Evolutionary conservation across 2,113 vertebrate species (phyloP), one percentile per base, ranked within the genome.

Genomic region (Ceratotherium simum): DNA sequence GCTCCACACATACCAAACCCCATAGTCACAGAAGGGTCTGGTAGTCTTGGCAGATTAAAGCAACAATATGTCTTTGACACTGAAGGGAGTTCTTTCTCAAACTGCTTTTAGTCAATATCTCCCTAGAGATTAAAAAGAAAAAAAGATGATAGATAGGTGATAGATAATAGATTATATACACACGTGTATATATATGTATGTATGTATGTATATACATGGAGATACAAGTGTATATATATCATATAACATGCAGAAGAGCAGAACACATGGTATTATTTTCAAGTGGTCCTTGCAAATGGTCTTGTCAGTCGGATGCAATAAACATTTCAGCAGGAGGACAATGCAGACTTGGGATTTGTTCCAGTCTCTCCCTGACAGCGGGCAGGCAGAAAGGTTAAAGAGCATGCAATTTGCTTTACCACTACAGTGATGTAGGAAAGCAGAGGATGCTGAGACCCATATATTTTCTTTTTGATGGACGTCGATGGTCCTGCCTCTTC

Each of bases 351-450:
- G 46, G 89, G 79, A 96, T 88, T 78, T 86, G 56, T 78, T 86
- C 27, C 69, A 95, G 9, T 33, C 81, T 36, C 70, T 95, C 89
- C 65, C 42, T 84, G 64, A 92, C 64, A 92, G 48, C 46, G 58
- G 62, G 64, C 90, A 96, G 98, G 98, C 85, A 93, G 97, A 97
- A 96, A 69, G 76, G 70, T 93, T 98, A 97, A 98, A 97, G 91
- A 98, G 95, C 42, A 96, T 9, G 46, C 65, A 42, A 73, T 98
- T 42, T 98, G 84, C 90, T 98, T 98, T 98, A 85, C 93, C 94
- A 97, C 75, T 86, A 73, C 23, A 70, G 69, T 78, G 51, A 92
- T 81, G 86, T 17, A 88, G 67, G 94, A 98, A 97, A 97, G 88
- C 79, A 97, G 56, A 69, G 88, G 92, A 92, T 91, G 81, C 94